phyloP scores from a whole-genome alignment of 2,113 vertebrate species.

The Eonycteris spelaea region DNA sequence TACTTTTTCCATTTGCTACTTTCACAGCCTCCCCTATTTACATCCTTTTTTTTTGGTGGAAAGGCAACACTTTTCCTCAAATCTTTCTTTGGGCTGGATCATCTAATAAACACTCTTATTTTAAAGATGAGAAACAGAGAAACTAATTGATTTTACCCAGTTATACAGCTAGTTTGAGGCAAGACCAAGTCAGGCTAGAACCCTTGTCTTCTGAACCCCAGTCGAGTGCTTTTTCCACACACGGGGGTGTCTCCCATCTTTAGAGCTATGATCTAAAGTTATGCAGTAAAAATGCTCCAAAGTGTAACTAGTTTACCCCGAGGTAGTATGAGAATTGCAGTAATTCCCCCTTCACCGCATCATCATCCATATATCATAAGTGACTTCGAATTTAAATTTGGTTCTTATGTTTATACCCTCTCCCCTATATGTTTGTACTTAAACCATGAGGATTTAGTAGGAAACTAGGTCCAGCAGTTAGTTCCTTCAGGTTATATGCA shows the following conservation, averaged over 20 bases:
- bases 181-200: neutral
- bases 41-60: neutral
- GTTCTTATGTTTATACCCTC: neutral
- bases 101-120: neutral
- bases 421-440: neutral
- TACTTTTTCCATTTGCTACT: neutral
- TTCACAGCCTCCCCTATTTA: neutral
- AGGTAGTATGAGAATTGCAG: neutral
- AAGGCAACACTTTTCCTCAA: neutral
- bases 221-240: neutral
- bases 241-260: neutral
- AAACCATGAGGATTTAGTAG: neutral
- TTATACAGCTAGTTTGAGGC: neutral
- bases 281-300: neutral
- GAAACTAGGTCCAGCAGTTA: neutral
- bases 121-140: neutral
- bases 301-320: neutral
- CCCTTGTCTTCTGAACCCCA: neutral
- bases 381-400: conserved; percentile 6
- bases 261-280: neutral
- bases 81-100: neutral
- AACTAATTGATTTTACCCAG: neutral
- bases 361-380: neutral
- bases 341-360: neutral
- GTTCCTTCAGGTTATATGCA: neutral